Conservation (phyloP, 2,797 vertebrate species). For the Spinus olivaceus region DNA sequence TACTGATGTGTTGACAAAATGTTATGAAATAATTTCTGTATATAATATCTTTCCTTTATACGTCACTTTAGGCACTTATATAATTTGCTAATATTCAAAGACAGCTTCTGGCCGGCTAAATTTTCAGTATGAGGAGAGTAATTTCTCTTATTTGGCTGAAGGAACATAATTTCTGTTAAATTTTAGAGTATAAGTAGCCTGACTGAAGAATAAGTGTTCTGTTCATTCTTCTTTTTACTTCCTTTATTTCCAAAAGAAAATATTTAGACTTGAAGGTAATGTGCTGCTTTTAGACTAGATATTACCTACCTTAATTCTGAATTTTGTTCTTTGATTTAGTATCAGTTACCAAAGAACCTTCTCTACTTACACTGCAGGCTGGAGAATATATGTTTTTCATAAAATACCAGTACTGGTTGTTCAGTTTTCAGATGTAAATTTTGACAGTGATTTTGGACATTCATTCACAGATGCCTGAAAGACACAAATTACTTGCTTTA, state of each 20-base stretch:
- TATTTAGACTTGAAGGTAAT: neutral
- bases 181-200: neutral
- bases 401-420: neutral
- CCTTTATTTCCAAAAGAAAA: neutral
- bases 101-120: neutral
- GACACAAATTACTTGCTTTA: neutral
- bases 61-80: neutral
- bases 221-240: neutral
- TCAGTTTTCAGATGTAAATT: neutral
- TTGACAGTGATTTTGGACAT: neutral
- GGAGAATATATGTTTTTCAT: neutral
- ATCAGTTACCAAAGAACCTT: neutral
- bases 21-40: neutral
- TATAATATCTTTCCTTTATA: neutral
- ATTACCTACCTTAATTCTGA: neutral
- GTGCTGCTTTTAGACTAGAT: neutral
- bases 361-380: neutral
- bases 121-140: neutral
- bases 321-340: neutral
- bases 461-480: neutral
- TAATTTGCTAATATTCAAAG: neutral
- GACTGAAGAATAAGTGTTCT: neutral
- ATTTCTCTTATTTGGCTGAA: neutral
- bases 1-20: neutral
- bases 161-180: neutral